Base-by-base conservation (phyloP, 2,888 invertebrate species). In the Pantelozetes paolii region DNA sequence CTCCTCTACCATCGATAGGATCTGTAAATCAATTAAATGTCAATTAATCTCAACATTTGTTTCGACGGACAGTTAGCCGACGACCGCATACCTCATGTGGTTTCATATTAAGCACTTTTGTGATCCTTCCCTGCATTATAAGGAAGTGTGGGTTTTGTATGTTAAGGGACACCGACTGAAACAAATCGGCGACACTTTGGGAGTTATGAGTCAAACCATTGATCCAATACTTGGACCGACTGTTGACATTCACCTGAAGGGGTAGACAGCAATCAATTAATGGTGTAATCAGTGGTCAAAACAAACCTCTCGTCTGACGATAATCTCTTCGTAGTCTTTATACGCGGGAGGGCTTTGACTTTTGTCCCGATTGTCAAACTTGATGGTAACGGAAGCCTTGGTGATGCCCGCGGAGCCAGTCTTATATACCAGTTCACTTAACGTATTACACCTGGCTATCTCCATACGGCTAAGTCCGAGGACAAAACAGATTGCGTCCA, bases 71-170 rank as follows among this genome's bases (percentile, higher is more conserved):
- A 64, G 8, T 64, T 6, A 30, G 5, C n/a, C 20, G 32, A 48
- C 50, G 30, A 13, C 20, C 9, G 20, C 23, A 48, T 82, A 93
- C 93, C 87, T 99, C 98, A 62, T 89, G 87, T 0, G 99, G 96
- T 81, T 97, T 99, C 98, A 99, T 99, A 82, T 95, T 98, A 32
- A 99, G 85, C 1, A 99, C 98, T 85, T 99, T 98, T 1, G 98
- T 98, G 78, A 99, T 96, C 77, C 95, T 88, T 0, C 99, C 99
- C 86, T 99, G 99, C 98, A 99, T 98, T 80, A 99, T 99, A 45
- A 99, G 87, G 84, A 98, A 99, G 83, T 99, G 97, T 0, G 99
- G 99, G 84, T 99, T 99, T 84, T 99, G 99, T 1, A 99, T 94
- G 81, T 99, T 99, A 50, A 99, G 85, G 81, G 97, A 96, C 8